A percentile compares a stretch with the other conserved stretches of the same genome.
Conservation (phyloP, 2,888 invertebrate species). For the Unio pictorum region DNA sequence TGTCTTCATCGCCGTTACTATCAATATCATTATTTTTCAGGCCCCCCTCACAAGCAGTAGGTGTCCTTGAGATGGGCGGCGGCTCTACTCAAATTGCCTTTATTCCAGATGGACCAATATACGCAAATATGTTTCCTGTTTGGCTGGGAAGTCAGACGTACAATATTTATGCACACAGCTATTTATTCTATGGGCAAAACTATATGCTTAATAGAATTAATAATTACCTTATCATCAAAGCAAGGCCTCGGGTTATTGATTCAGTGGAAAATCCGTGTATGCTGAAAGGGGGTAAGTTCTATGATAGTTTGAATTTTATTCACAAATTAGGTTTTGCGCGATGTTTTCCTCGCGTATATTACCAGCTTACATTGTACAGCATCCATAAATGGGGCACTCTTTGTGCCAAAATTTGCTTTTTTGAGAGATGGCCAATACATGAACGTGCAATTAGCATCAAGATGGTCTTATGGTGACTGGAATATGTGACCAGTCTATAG, state of each 20-base stretch:
- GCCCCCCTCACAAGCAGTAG: slow-evolving; percentile 63
- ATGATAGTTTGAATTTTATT: not conserved
- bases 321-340: slow-evolving; percentile 3
- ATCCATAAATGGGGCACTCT: too few relatives aligned
- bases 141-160: slow-evolving; percentile 56
- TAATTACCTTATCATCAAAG: slow-evolving; percentile 16
- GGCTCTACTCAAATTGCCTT: slow-evolving; percentile 75
- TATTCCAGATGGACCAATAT: slow-evolving; percentile 59
- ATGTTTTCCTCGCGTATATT: slow-evolving; percentile 3
- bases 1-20: not conserved
- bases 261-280: slow-evolving; percentile 59
- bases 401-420: too few relatives aligned
- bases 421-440: too few relatives aligned
- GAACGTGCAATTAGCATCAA: too few relatives aligned
- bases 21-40: slow-evolving; percentile 19
- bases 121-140: slow-evolving; percentile 66
- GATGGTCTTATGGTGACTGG: too few relatives aligned
- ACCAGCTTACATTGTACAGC: too few relatives aligned
- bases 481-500: too few relatives aligned
- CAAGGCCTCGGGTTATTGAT: not conserved
- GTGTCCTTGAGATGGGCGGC: slow-evolving; percentile 75
- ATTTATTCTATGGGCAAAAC: slow-evolving; percentile 64
- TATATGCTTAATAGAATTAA: slow-evolving; percentile 52
- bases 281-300: slow-evolving; percentile 52
- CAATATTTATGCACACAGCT: slow-evolving; percentile 68